These are phyloP conservation scores for Scaeva pyrastri DNA, from an alignment of 2,888 invertebrate genomes.

Conservation along the genomic window DNA sequence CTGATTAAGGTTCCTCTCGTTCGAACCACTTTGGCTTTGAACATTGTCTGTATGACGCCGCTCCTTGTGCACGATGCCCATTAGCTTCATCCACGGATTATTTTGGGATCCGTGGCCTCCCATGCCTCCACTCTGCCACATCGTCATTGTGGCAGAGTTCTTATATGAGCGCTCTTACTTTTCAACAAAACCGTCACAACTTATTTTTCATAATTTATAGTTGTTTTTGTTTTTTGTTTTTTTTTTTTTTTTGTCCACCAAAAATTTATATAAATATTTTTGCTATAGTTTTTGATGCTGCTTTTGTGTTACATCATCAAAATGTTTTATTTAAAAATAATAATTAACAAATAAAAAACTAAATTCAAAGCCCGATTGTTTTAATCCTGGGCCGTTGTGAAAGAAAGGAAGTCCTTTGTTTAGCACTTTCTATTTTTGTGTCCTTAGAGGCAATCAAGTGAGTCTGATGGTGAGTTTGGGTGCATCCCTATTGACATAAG, in stretches of 20 bases:
- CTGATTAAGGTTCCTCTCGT: constrained; percentile 89
- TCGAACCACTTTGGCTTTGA: constrained; percentile 85
- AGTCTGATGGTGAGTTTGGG: constrained; percentile 25
- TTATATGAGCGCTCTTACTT: constrained; percentile 59
- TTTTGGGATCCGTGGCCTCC: constrained; percentile 91
- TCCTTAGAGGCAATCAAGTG: constrained; percentile 50
- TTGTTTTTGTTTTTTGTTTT: no score
- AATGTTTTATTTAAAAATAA: constrained; percentile 13
- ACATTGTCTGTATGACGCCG: constrained; percentile 88
- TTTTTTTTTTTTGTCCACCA: constrained; percentile 30
- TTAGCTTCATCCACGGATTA: constrained; percentile 93
- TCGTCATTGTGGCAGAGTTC: constrained; percentile 85
- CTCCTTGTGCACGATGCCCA: constrained; percentile 92
- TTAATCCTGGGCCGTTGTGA: constrained; percentile 11
- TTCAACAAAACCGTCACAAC: constrained; percentile 45
- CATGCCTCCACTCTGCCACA: constrained; percentile 92
- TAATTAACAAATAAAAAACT: no score
- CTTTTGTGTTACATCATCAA: constrained; percentile 56
- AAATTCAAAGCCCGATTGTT: not conserved
- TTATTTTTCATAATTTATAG: constrained; percentile 58
- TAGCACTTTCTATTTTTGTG: constrained; percentile 4
- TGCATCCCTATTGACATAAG: constrained; percentile 30
- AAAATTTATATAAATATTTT: not conserved
- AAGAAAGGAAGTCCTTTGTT: constrained; percentile 11
- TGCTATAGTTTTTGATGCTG: not conserved